Conservation (phyloP, 2,797 vertebrate genomes). For the Malacoctenus gilli region DNA sequence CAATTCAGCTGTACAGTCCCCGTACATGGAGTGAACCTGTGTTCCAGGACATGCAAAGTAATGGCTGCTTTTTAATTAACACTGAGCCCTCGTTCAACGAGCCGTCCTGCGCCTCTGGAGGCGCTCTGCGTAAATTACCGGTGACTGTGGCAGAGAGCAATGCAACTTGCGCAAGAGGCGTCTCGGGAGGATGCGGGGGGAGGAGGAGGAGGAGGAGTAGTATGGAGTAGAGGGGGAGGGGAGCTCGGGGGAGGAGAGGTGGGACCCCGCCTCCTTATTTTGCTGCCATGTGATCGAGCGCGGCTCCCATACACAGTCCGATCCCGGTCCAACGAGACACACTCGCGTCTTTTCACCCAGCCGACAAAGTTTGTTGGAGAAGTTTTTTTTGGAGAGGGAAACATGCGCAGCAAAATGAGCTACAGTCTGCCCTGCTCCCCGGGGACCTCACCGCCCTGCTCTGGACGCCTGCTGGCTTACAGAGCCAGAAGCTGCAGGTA, state of each 20-base stretch:
- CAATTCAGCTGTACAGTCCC: too few species aligned
- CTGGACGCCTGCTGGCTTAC: constrained; percentile 65
- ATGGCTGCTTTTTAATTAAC: constrained; percentile 17
- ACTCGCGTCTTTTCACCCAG: not conserved
- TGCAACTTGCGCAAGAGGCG: not conserved
- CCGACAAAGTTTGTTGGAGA: constrained; percentile 2
- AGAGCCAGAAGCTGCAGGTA: constrained; percentile 77
- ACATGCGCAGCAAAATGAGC: constrained; percentile 79
- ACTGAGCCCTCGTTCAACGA: constrained; percentile 2
- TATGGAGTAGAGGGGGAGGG: too few species aligned
- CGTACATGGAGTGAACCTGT: not conserved
- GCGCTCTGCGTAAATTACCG: not conserved
- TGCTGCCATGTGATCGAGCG: constrained; percentile 47
- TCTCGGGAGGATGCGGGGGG: not conserved
- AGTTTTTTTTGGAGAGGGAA: not conserved
- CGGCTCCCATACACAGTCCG: constrained; percentile 36
- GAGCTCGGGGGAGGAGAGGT: constrained; percentile 1
- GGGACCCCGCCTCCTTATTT: constrained; percentile 50
- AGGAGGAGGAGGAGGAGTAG: not conserved
- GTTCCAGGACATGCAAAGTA: constrained; percentile 16
- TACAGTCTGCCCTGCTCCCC: constrained; percentile 78
- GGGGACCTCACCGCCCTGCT: constrained; percentile 59
- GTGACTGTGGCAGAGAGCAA: constrained; percentile 5
- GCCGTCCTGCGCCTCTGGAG: not conserved
- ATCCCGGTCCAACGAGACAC: not conserved